Percentiles rank a stretch among this genome's conserved stretches.
These are phyloP conservation scores for Siniperca chuatsi DNA, from an alignment of 2,113 vertebrate species.

Conservation along the genomic window DNA sequence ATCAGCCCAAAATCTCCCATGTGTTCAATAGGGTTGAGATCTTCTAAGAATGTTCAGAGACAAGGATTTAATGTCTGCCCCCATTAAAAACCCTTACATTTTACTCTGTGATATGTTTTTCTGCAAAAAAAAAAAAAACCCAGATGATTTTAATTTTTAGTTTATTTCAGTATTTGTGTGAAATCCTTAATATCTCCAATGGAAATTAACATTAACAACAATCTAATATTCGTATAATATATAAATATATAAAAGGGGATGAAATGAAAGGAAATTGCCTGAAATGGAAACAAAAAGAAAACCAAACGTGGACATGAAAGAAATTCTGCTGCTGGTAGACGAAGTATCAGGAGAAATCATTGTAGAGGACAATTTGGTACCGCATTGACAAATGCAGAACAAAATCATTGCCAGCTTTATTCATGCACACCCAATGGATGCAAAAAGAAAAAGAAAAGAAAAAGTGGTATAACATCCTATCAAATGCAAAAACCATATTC, in stretches of 20 bases:
- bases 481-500: too few species aligned
- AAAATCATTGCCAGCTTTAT: not conserved
- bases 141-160: too few species aligned
- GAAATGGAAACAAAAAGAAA: too few species aligned
- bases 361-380: too few species aligned
- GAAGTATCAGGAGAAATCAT: too few species aligned
- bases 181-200: not conserved
- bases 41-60: not conserved
- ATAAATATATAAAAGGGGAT: not conserved
- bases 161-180: not conserved
- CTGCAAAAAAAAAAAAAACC: not conserved
- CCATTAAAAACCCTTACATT: not conserved
- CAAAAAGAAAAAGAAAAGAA: not conserved
- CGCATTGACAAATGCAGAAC: too few species aligned
- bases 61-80: not conserved
- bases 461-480: not conserved
- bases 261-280: not conserved
- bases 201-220: not conserved
- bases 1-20: not conserved
- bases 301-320: too few species aligned
- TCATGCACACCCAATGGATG: not conserved
- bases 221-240: not conserved
- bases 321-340: too few species aligned
- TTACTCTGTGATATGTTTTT: not conserved
- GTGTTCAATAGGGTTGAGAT: not conserved